Evolutionary conservation across 1,140 invertebrate species (phyloP), one percentile per base, ranked within the genome.

Genomic region (Bacillus rossius): DNA sequence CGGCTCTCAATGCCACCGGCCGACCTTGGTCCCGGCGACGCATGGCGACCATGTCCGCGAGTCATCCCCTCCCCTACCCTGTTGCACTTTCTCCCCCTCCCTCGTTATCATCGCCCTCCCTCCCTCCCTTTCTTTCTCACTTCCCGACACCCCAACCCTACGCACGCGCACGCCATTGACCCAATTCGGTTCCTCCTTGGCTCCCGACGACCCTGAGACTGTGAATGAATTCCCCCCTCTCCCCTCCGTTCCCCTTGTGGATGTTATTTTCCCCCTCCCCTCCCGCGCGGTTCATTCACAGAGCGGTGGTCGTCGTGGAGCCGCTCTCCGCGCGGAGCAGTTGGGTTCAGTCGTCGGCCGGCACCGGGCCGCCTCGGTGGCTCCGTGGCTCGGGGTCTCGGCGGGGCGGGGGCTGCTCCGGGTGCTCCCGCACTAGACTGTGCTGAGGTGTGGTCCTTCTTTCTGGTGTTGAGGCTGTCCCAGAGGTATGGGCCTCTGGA

Each of bases 81-180:
- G 4, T 34, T 4, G 29, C 29, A 34, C 29, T 4, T 34, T 4
- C 10, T 10, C 48, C 37, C 38, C 38, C 17, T 43, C 38, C 56
- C 13, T 48, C 0, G 20, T 14, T 48, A 13, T 48, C 8, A 0
- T 23, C 2, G 14, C 13, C 4, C 16, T n/a, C n/a, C n/a, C 23
- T 47, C 65, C 64, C 61, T 65, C 59, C 20, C 61, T 54, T 51
- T 51, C 47, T 67, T 25, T 47, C 61, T 67, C 50, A 40, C 40
- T 59, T 51, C 50, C 57, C 51, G 61, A 55, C 61, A 65, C 65
- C 61, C 65, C 63, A 57, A 61, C 61, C 53, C 61, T 64, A 61
- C 60, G 59, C 67, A 57, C 56, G 57, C 65, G 61, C 60, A 64
- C 65, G 66, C 66, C 66, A 67, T 34, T 34, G 29, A 34, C 29